Evolutionary conservation across 2,797 vertebrate species (phyloP).

Genomic region (Moxostoma hubbsi): DNA sequence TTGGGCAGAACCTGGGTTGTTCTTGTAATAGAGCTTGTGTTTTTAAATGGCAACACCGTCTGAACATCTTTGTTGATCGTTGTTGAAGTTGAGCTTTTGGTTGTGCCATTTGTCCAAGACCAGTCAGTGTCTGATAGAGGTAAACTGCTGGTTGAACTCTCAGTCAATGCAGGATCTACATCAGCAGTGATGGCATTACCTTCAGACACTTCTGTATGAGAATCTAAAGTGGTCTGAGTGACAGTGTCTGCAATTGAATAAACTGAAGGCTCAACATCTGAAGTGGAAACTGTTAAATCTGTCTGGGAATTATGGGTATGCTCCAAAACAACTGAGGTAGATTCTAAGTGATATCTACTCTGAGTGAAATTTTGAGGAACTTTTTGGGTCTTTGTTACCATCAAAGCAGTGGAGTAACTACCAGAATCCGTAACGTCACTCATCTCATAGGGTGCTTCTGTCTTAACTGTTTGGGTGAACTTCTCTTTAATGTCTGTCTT

Average conservation of each 20-base stretch:
- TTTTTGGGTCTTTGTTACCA: constrained; percentile 2
- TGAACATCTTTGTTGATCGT: constrained; percentile 10
- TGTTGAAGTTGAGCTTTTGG: background rate
- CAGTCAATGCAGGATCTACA: background rate
- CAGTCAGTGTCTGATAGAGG: background rate
- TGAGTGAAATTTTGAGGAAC: background rate
- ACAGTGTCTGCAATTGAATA: background rate
- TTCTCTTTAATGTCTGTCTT: constrained; percentile 1
- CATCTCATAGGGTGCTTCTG: background rate
- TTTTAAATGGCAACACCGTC: constrained; percentile 17
- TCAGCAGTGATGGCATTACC: background rate
- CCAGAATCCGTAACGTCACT: background rate
- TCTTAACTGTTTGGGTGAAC: constrained; percentile 2
- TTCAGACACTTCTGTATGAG: background rate
- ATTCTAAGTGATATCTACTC: background rate
- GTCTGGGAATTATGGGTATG: constrained; percentile 17
- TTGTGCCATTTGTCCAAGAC: background rate
- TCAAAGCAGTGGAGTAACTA: constrained; percentile 10
- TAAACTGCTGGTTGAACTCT: background rate
- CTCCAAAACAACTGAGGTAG: background rate
- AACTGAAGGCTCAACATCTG: background rate
- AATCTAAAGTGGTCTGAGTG: background rate
- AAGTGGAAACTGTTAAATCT: background rate
- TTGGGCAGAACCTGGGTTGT: constrained; percentile 2
- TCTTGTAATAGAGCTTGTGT: background rate